phyloP scores from a whole-genome alignment of 2,797 vertebrate genomes.

The Notolabrus celidotus region DNA sequence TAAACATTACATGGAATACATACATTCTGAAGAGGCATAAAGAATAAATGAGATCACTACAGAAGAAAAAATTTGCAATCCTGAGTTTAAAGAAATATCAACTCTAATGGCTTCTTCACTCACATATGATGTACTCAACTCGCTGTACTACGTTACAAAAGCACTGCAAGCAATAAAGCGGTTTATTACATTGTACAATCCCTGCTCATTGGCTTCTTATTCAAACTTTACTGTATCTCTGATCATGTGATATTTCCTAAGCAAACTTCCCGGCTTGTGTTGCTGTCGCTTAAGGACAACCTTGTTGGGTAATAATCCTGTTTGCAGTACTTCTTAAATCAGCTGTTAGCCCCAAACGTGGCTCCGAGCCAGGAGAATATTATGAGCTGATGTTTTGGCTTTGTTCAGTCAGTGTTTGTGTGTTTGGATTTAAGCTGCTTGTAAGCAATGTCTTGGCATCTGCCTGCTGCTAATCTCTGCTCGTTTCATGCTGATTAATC shows the following conservation, averaged over 20 bases:
- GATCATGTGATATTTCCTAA: constrained; percentile 43
- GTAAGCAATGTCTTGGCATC: constrained; percentile 47
- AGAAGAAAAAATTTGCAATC: neutral
- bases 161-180: neutral
- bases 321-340: constrained; percentile 45
- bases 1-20: neutral
- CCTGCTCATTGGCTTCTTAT: constrained; percentile 10
- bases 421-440: constrained; percentile 38
- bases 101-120: too few relatives aligned
- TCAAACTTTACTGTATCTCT: neutral
- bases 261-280: constrained; percentile 19
- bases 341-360: constrained; percentile 41
- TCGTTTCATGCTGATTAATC: neutral
- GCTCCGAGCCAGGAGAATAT: constrained; percentile 21
- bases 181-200: neutral
- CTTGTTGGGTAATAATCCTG: constrained; percentile 49
- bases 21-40: neutral
- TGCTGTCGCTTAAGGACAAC: constrained; percentile 29
- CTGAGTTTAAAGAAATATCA: too few relatives aligned
- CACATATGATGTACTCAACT: neutral
- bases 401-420: constrained; percentile 42
- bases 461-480: constrained; percentile 37
- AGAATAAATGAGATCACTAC: neutral
- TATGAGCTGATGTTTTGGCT: constrained; percentile 46
- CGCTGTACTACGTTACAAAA: neutral